Evolutionary conservation across 2,888 invertebrate species (phyloP), one percentile per base, ranked within the genome.

Genomic region (Allolobophora icterica): DNA sequence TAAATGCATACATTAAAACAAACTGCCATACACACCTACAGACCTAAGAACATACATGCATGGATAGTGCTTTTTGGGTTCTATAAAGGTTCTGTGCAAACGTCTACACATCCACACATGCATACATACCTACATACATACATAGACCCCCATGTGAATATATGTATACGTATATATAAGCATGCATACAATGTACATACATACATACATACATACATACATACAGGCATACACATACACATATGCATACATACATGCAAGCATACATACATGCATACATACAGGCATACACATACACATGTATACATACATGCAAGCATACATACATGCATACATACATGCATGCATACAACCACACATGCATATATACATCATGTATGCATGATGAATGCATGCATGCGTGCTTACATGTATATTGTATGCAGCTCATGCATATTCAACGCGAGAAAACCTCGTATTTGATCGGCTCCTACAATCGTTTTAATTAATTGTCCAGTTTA

Each of bases 401-500:
- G 6, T 52, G 24, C 52, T 4, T 52, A 24, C 24, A 24, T 52
- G 52, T 52, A 45, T 13, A 17, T 1, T 5, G 24, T 24, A 42
- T 24, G 24, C 21, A 42, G 42, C 13, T 5, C 6, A 4, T 52
- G 24, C 24, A 45, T 11, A 19, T 45, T 45, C 13, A 45, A 45
- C 4, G 13, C 45, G 45, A 45, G 19, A 45, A 45, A 45, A 15
- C 45, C 45, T 45, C 45, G 45, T 13, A 45, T 19, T n/a, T 38
- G 38, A 38, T 17, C 45, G 13, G 45, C 45, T 45, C 5, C 52
- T 45, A 15, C 52, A 24, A n/a, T 71, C 71, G 71, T 71, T 71
- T 71, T 71, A 58, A 58, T 58, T 58, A 58, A 71, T n/a, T 71
- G 71, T n/a, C 71, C 71, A n/a, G 71, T n/a, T 71, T 71, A 71